These are phyloP conservation scores for Apus apus DNA, from an alignment of 2,113 vertebrate genomes.

Conservation along the genomic window DNA sequence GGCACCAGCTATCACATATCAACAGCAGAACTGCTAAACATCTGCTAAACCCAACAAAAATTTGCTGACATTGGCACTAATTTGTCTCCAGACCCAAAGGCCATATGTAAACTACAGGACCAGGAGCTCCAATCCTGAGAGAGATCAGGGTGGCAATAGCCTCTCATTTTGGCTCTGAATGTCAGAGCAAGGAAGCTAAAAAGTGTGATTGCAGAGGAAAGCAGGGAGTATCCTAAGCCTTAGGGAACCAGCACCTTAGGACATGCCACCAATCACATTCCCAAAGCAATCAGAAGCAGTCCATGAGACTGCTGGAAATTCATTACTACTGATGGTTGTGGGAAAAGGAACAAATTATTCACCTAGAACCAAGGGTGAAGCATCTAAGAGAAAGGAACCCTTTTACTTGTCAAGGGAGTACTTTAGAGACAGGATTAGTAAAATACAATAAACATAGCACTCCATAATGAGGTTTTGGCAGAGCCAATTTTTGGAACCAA, in stretches of 20 bases:
- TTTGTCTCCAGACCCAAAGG: not conserved
- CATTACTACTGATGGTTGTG: not conserved
- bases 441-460: not conserved
- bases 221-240: not conserved
- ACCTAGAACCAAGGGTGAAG: not conserved
- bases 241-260: not conserved
- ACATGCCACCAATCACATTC: not conserved
- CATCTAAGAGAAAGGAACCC: not conserved
- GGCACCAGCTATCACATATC: not conserved
- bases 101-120: not conserved
- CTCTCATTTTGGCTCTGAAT: not conserved
- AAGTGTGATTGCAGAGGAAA: not conserved
- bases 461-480: not conserved
- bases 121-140: not conserved
- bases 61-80: not conserved
- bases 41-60: not conserved
- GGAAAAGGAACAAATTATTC: slow-evolving; percentile 26
- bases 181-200: not conserved
- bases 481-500: not conserved
- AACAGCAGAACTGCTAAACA: not conserved
- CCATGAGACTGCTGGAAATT: not conserved
- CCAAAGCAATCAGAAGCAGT: not conserved
- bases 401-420: not conserved
- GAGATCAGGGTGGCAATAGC: not conserved
- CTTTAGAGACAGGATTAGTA: not conserved